Percentiles rank a stretch among this genome's conserved stretches.
Conservation (phyloP, 1,140 invertebrate genomes). For the Mylabris phalerata region DNA sequence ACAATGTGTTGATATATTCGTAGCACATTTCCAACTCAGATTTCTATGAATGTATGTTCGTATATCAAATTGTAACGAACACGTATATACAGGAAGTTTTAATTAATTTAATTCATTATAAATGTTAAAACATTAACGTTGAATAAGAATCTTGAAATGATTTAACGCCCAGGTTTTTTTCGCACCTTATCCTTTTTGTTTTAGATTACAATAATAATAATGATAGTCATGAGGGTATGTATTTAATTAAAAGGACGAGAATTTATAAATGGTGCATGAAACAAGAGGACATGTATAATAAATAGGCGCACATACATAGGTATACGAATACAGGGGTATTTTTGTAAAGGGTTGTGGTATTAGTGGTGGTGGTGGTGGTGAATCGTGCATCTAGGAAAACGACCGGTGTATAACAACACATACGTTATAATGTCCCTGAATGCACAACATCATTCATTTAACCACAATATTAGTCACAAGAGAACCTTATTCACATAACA, state of each 20-base stretch:
- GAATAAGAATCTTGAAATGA: neutral
- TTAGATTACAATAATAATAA: neutral
- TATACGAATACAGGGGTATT: no score
- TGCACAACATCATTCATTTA: conserved; percentile 18
- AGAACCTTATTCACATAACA: conserved; percentile 12
- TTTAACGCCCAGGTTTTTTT: conserved; percentile 6
- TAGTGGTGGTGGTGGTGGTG: no score
- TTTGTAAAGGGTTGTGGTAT: no score
- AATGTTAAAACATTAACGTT: neutral
- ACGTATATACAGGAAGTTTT: conserved; percentile 15
- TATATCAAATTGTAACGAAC: conserved; percentile 2
- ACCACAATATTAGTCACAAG: conserved; percentile 19
- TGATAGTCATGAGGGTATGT: neutral
- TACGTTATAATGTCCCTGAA: conserved; percentile 4
- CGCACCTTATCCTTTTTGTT: neutral
- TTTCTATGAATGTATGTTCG: no score
- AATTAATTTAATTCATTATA: conserved; percentile 19
- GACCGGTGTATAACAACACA: no score
- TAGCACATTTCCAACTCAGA: neutral
- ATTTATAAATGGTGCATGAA: no score
- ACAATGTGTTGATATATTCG: no score
- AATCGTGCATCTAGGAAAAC: no score
- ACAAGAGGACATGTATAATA: neutral
- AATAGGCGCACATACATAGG: neutral
- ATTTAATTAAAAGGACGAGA: no score